Percentiles rank a stretch among this genome's conserved stretches.
Conservation (phyloP, 1,140 invertebrate genomes). For the Aphaenogaster ashmeadi region DNA sequence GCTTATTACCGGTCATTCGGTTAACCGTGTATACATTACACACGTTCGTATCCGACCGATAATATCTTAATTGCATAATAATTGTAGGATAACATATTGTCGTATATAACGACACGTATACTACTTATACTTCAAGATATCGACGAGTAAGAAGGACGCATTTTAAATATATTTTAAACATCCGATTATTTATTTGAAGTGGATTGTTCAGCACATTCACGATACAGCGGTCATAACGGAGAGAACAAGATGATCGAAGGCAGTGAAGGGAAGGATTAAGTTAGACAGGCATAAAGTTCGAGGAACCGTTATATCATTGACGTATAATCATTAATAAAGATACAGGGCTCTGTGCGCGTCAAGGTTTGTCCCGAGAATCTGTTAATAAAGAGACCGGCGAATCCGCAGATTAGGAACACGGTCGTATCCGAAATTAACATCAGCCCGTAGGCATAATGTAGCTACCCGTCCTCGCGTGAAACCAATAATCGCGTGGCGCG, state of each 20-base stretch:
- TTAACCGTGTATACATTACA: conserved; percentile 59
- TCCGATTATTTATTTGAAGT: background rate
- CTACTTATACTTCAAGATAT: background rate
- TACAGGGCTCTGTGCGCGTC: background rate
- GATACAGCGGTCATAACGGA: background rate
- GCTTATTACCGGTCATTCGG: conserved; percentile 54
- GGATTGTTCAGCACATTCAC: background rate
- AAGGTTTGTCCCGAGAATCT: conserved; percentile 16
- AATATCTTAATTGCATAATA: conserved; percentile 44
- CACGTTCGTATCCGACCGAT: conserved; percentile 37
- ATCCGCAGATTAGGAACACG: conserved; percentile 72
- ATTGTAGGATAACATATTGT: conserved; percentile 16
- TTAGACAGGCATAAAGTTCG: background rate
- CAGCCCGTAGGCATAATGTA: conserved; percentile 82
- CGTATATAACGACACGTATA: background rate
- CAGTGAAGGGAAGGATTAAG: background rate
- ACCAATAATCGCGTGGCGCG: conserved; percentile 84
- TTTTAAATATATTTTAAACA: background rate
- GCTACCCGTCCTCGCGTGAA: conserved; percentile 84
- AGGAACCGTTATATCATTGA: conserved; percentile 2
- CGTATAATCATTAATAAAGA: conserved; percentile 28
- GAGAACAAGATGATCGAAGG: background rate
- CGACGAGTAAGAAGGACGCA: background rate
- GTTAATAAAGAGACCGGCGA: conserved; percentile 69
- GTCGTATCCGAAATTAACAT: conserved; percentile 78